phyloP scores from a whole-genome alignment of 2,888 invertebrate genomes.

The Apocheima hispidaria region DNA sequence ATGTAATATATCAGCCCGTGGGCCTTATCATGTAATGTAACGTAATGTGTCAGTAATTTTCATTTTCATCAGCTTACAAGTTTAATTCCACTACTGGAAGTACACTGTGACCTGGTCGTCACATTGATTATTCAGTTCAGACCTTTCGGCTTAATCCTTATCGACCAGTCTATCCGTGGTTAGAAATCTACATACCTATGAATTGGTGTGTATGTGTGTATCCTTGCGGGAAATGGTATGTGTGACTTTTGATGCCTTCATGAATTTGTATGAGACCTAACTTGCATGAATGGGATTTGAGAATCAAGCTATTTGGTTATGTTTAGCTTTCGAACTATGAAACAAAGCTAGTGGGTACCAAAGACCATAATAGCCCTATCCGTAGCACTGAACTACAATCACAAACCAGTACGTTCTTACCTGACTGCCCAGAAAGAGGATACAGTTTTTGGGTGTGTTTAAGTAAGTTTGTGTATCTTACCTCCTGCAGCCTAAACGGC shows the following conservation, averaged over 20 bases:
- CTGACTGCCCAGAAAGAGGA: no score
- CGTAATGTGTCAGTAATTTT: no score
- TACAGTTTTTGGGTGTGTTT: no score
- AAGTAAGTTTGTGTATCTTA: no score
- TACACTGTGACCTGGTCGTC: conserved; percentile 50
- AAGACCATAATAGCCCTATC: no score
- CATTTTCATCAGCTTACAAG: no score
- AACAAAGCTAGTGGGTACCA: not conserved
- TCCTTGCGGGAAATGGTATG: conserved; percentile 22
- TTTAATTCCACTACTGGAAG: conserved; percentile 8
- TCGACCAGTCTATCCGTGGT: conserved; percentile 64
- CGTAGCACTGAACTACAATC: no score
- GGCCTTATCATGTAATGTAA: no score
- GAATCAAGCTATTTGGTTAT: conserved; percentile 8
- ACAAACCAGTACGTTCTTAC: no score
- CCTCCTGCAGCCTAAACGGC: no score
- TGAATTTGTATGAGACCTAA: conserved; percentile 34
- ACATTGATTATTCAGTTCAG: conserved; percentile 77
- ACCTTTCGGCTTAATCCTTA: conserved; percentile 73
- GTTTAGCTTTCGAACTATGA: not conserved
- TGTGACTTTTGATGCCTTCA: conserved; percentile 34
- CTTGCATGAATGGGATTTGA: conserved; percentile 6
- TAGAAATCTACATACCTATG: conserved; percentile 34
- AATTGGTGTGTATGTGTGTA: conserved; percentile 11
- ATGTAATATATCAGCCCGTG: no score